phyloP scores from a whole-genome alignment of 92 coral and sea anemone species.

The Parazoanthus atlanticus region DNA sequence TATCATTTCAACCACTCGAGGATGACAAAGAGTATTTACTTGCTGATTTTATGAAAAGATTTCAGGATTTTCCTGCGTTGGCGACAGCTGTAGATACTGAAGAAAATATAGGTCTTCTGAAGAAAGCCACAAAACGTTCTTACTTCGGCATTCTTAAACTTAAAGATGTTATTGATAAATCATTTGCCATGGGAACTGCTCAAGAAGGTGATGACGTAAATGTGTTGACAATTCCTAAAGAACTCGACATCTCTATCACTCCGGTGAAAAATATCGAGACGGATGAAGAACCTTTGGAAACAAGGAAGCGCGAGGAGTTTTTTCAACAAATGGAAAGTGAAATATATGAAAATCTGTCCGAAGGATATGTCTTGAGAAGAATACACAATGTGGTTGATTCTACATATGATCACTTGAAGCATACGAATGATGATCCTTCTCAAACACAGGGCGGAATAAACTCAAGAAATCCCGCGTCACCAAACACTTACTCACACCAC shows the following conservation, averaged over 20 bases:
- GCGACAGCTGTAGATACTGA: conserved; percentile 21
- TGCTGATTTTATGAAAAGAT: conserved; percentile 10
- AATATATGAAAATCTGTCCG: conserved; percentile 22
- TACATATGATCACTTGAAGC: conserved; percentile 9
- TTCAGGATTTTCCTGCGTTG: conserved; percentile 14
- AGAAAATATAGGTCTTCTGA: conserved; percentile 15
- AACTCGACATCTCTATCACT: conserved; percentile 20
- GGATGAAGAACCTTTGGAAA: background rate
- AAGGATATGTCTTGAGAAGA: background rate
- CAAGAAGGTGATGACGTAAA: conserved; percentile 22
- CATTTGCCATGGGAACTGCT: conserved; percentile 23
- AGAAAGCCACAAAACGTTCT: background rate
- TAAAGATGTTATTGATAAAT: background rate
- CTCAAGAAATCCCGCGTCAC: background rate
- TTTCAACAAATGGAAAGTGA: conserved; percentile 21
- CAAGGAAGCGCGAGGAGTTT: background rate
- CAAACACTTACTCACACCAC: conserved; percentile 14
- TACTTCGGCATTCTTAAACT: conserved; percentile 19
- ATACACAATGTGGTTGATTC: background rate
- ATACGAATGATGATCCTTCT: background rate
- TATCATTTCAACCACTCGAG: background rate
- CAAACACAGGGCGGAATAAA: background rate
- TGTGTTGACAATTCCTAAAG: conserved; percentile 28
- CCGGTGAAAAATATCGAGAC: background rate
- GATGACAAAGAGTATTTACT: conserved; percentile 9